Conservation (phyloP, 2,888 invertebrate genomes). For the Harpalus rubripes region DNA sequence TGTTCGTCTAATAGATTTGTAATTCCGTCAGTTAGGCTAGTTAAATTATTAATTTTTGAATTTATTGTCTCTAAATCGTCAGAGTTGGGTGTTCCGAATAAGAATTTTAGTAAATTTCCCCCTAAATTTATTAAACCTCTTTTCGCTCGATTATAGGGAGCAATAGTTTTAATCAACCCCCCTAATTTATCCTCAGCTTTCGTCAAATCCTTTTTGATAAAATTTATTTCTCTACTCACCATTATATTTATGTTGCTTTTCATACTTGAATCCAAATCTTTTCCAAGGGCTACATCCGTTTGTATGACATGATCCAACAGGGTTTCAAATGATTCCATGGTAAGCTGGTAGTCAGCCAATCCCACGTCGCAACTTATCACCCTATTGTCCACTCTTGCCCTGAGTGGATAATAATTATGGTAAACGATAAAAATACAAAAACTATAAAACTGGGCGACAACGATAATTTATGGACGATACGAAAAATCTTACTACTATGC, state of each 20-base stretch:
- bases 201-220: constrained; percentile 27
- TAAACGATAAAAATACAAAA: too few relatives aligned
- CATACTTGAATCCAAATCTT: not conserved
- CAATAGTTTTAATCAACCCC: constrained; percentile 20
- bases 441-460: too few relatives aligned
- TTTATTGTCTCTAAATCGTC: constrained; percentile 20
- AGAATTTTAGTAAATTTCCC: constrained; percentile 42
- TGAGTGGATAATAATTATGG: too few relatives aligned
- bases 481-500: too few relatives aligned
- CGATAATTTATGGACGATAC: too few relatives aligned
- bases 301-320: constrained; percentile 8
- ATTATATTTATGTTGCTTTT: not conserved
- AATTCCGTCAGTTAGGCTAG: constrained; percentile 9
- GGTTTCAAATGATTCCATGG: constrained; percentile 9
- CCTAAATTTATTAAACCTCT: constrained; percentile 45
- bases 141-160: constrained; percentile 28
- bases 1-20: constrained; percentile 43
- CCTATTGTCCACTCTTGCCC: too few relatives aligned
- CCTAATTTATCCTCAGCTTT: constrained; percentile 14
- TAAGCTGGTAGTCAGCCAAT: not conserved
- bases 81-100: constrained; percentile 46
- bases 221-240: constrained; percentile 49
- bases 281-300: constrained; percentile 9
- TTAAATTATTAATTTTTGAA: constrained; percentile 48
- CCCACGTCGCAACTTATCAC: constrained; percentile 19